These are phyloP conservation scores for Hippopotamyrus pictus DNA, from an alignment of 2,797 vertebrate genomes.

Conservation along the genomic window DNA sequence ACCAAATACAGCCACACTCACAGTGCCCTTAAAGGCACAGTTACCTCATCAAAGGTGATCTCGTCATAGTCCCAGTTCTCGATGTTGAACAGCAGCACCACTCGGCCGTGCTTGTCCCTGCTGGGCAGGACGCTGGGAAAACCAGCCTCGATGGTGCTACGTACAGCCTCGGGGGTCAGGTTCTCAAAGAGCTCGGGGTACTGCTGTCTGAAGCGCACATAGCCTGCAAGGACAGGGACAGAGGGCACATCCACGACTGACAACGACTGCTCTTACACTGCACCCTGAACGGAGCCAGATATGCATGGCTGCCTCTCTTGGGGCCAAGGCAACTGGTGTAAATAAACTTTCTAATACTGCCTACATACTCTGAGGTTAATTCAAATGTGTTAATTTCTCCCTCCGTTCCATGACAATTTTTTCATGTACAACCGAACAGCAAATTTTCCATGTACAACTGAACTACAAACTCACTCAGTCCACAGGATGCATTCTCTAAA, in stretches of 20 bases:
- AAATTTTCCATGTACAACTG: neutral
- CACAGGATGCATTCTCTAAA: neutral
- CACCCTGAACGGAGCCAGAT: neutral
- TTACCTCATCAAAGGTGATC: conserved; percentile 95
- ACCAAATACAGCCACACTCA: conserved; percentile 5
- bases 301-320: neutral
- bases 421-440: neutral
- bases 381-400: neutral
- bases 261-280: neutral
- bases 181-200: conserved; percentile 93
- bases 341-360: neutral
- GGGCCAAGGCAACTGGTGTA: neutral
- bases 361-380: neutral
- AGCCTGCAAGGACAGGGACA: conserved; percentile 61
- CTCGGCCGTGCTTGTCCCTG: conserved; percentile 87
- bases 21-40: neutral
- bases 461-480: neutral
- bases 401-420: neutral
- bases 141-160: conserved; percentile 92
- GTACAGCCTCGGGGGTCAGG: conserved; percentile 80
- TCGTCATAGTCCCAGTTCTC: conserved; percentile 98
- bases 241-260: neutral
- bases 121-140: conserved; percentile 87
- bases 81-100: conserved; percentile 95
- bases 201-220: conserved; percentile 87